Base-by-base conservation (phyloP, 2,888 invertebrate species). In the Caenorhabditis parvicauda region DNA sequence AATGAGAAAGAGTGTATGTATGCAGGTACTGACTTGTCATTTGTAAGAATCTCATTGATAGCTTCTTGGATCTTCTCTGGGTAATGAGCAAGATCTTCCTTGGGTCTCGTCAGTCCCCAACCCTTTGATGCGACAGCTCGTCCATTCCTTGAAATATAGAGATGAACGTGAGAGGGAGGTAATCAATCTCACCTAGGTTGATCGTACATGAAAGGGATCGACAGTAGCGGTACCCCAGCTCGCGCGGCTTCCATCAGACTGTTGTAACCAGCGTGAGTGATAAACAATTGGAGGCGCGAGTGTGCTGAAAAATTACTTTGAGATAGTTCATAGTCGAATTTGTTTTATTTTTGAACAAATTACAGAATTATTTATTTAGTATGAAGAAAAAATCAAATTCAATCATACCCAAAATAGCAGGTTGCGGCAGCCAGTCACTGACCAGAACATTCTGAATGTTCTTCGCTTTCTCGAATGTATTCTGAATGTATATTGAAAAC, bases 211-310 rank as follows among this genome's bases (percentile, higher is more conserved):
- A 72, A 64, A 7, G 68, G 68, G 14, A 70, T 60, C 7, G 57
- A 49, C 25, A 70, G 28, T 1, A 76, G 45, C 2, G 76, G 76
- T 32, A 69, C 58, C 35, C 73, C 75, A 14, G 56, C 47, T 29
- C 58, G 44, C 1, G 75, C 70, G 2, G 74, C 62, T 56, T 76
- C 76, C 59, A 76, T 57, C n/a, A 76, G 43, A 45, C 72, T 70
- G 49, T 77, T 77, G 45, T 75, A 77, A 0, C 76, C 76, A 14
- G 63, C 66, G 47, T 76, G 76, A 3, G 76, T 76, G 37, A 76
- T 72, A 64, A 76, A 76, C 7, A 62, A 25, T 35, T 61, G 61
- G 28, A 72, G 27, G 22, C 56, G 59, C 7, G 67, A 64, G 53
- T 76, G 76, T 6, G 43, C 57, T 39, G 49, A n/a, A 39, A 27